Percentiles rank a stretch among this genome's conserved stretches.
phyloP scores from a whole-genome alignment of 2,797 vertebrate genomes.

The Pipistrellus pygmaeus region DNA sequence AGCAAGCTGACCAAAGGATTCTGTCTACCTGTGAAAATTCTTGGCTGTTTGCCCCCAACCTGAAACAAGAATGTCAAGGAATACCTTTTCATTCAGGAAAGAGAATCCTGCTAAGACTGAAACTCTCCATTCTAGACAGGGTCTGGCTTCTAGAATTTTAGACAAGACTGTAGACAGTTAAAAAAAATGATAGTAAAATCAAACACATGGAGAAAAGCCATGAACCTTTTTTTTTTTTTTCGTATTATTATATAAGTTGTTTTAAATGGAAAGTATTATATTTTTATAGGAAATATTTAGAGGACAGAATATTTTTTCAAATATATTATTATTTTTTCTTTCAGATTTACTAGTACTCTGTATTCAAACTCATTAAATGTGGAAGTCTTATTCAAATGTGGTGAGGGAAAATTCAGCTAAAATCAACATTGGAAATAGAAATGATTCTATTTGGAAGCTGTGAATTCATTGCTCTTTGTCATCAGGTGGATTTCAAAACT shows the following conservation, averaged over 20 bases:
- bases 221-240: neutral
- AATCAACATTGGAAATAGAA: constrained; percentile 49
- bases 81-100: neutral
- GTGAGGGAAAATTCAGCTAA: neutral
- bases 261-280: constrained; percentile 35
- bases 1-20: constrained; percentile 54
- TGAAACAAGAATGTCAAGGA: constrained; percentile 73
- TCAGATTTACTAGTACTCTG: neutral
- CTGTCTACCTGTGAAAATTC: constrained; percentile 61
- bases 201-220: constrained; percentile 44
- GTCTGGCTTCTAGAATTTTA: constrained; percentile 63
- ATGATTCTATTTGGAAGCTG: constrained; percentile 28
- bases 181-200: constrained; percentile 28
- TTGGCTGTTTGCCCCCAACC: constrained; percentile 10
- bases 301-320: constrained; percentile 59
- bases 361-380: constrained; percentile 26
- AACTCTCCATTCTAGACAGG: constrained; percentile 50
- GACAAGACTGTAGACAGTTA: neutral
- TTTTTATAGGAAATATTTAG: constrained; percentile 26
- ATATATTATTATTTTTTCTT: neutral
- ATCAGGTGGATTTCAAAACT: neutral
- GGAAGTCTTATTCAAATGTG: constrained; percentile 52
- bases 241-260: constrained; percentile 7
- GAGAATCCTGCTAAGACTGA: constrained; percentile 61
- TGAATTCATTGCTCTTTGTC: neutral